phyloP scores from a whole-genome alignment of 2,797 vertebrate genomes.

The Sarcoramphus papa region DNA sequence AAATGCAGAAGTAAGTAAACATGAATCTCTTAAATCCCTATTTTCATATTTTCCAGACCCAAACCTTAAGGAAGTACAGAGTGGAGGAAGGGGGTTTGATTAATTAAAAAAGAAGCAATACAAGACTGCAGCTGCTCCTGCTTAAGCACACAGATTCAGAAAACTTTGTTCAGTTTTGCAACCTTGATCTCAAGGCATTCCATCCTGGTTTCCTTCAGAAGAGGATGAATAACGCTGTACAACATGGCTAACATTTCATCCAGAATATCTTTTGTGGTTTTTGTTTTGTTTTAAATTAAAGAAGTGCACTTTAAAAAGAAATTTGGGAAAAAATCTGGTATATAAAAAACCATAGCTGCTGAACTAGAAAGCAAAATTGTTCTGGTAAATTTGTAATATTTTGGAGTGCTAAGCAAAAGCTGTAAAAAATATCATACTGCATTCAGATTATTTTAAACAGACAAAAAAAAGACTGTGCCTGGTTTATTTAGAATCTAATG shows the following conservation, averaged over 20 bases:
- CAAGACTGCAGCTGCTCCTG: slow-evolving; percentile 34
- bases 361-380: neutral
- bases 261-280: neutral
- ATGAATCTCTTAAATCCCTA: neutral
- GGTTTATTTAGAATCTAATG: neutral
- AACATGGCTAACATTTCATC: neutral
- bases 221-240: neutral
- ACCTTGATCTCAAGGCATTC: neutral
- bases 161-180: slow-evolving; percentile 10
- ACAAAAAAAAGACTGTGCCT: neutral
- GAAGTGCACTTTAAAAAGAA: neutral
- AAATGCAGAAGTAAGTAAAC: neutral
- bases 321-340: accelerated
- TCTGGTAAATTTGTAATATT: neutral
- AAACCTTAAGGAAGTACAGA: neutral
- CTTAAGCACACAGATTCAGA: slow-evolving; percentile 18
- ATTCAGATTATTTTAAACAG: neutral
- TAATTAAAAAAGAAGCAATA: slow-evolving; percentile 27
- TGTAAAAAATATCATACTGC: neutral
- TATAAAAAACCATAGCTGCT: neutral
- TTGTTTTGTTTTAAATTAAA: neutral
- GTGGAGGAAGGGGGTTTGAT: slow-evolving; percentile 25
- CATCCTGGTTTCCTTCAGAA: neutral
- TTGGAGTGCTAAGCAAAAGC: neutral
- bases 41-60: slow-evolving; percentile 30